Percentiles rank a stretch among this genome's conserved stretches.
Evolutionary conservation across 2,888 invertebrate species (phyloP).

Genomic region (Drosophila pegasa): DNA sequence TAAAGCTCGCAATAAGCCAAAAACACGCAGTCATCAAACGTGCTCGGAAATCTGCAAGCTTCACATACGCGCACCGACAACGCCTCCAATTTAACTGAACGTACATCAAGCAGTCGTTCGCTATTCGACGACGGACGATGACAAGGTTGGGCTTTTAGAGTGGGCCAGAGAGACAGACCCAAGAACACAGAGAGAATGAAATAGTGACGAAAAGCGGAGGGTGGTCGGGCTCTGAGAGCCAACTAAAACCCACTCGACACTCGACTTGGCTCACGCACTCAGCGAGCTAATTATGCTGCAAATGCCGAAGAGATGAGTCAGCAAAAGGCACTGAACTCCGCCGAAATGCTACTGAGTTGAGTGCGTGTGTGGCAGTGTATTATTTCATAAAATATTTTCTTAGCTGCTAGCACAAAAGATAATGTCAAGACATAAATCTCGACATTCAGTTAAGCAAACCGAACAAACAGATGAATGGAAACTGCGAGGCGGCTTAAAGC

Average conservation of each 20-base stretch:
- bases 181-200: slow-evolving; percentile 1
- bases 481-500: slow-evolving; percentile 51
- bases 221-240: not conserved
- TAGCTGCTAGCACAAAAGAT: slow-evolving; percentile 76
- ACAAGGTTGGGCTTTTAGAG: slow-evolving; percentile 24
- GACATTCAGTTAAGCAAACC: slow-evolving; percentile 70
- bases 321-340: slow-evolving; percentile 75
- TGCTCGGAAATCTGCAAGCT: slow-evolving; percentile 31
- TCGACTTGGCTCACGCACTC: slow-evolving; percentile 68
- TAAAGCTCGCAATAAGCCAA: slow-evolving; percentile 40
- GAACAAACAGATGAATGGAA: slow-evolving; percentile 53
- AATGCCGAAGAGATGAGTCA: slow-evolving; percentile 72
- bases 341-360: slow-evolving; percentile 44
- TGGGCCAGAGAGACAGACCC: slow-evolving; percentile 2
- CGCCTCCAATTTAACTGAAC: slow-evolving; percentile 52
- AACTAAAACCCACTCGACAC: slow-evolving; percentile 38
- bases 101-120: slow-evolving; percentile 32
- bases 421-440: slow-evolving; percentile 80
- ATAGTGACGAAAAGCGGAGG: not conserved
- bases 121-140: slow-evolving; percentile 25
- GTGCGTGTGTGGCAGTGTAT: slow-evolving; percentile 39
- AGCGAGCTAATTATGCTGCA: slow-evolving; percentile 76
- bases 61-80: slow-evolving; percentile 21
- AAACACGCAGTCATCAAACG: slow-evolving; percentile 55
- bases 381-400: slow-evolving; percentile 81